These are phyloP conservation scores for Agriopis aurantiaria DNA, from an alignment of 2,888 invertebrate species.

Conservation along the genomic window DNA sequence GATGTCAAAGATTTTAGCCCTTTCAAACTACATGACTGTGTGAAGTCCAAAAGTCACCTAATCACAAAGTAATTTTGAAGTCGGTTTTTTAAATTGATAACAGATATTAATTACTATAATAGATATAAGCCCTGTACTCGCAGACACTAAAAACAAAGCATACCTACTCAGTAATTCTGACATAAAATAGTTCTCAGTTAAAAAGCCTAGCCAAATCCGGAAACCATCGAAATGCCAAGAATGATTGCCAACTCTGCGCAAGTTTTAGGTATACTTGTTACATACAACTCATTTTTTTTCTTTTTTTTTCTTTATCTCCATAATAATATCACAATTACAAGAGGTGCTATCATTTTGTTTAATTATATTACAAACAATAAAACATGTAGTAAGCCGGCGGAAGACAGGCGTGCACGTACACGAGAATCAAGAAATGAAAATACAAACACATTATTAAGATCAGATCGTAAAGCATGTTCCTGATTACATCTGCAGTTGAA, in stretches of 20 bases:
- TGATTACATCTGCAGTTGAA: slow-evolving; percentile 34
- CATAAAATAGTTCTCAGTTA: too few relatives aligned
- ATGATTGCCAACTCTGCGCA: slow-evolving; percentile 9
- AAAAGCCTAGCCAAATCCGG: not conserved
- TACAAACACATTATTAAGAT: slow-evolving; percentile 43
- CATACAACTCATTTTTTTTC: not conserved
- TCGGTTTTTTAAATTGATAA: too few relatives aligned
- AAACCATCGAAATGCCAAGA: not conserved
- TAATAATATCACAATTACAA: slow-evolving; percentile 3
- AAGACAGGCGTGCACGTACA: slow-evolving; percentile 45
- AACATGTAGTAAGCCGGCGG: slow-evolving; percentile 45
- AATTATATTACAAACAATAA: slow-evolving; percentile 42
- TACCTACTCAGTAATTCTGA: too few relatives aligned
- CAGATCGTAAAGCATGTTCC: slow-evolving; percentile 41
- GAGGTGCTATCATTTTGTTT: not conserved
- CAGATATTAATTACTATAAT: too few relatives aligned
- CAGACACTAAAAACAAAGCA: too few relatives aligned
- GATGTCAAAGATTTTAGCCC: too few relatives aligned
- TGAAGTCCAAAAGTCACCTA: too few relatives aligned
- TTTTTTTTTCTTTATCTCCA: not conserved
- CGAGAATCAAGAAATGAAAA: slow-evolving; percentile 45
- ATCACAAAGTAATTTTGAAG: too few relatives aligned
- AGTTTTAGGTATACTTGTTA: not conserved
- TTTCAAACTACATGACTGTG: too few relatives aligned
- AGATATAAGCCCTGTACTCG: too few relatives aligned